Conservation (phyloP, 2,888 invertebrate genomes). For the Lepidochrysops patricia region DNA sequence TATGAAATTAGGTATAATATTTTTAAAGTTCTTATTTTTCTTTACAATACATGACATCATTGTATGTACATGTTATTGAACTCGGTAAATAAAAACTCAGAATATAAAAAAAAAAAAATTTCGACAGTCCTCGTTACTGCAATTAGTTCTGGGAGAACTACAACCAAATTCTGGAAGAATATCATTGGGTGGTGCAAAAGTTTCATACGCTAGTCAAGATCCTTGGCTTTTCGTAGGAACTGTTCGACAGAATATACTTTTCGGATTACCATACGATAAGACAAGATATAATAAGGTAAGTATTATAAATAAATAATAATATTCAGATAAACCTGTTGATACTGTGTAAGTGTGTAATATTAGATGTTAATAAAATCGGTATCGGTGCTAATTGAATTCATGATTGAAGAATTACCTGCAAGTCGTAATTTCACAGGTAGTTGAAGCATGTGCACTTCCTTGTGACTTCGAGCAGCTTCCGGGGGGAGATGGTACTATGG, state of each 20-base stretch:
- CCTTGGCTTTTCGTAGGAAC: slow-evolving; percentile 84
- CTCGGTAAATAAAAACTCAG: too few relatives aligned
- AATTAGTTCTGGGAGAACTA: slow-evolving; percentile 83
- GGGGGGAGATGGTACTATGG: slow-evolving; percentile 80
- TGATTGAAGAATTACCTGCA: too few relatives aligned
- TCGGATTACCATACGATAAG: slow-evolving; percentile 77
- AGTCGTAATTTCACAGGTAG: too few relatives aligned
- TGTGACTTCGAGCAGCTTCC: slow-evolving; percentile 81
- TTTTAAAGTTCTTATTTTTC: background rate
- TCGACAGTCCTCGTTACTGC: slow-evolving; percentile 69
- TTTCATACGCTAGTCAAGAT: slow-evolving; percentile 85
- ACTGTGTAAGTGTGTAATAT: too few relatives aligned
- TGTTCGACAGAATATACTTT: slow-evolving; percentile 85
- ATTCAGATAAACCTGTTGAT: too few relatives aligned
- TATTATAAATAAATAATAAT: too few relatives aligned
- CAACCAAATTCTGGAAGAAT: slow-evolving; percentile 75
- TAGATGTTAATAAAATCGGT: too few relatives aligned
- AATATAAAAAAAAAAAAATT: too few relatives aligned
- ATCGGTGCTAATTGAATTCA: too few relatives aligned
- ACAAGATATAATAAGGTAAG: slow-evolving; percentile 60
- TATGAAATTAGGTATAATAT: background rate
- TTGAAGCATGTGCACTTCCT: slow-evolving; percentile 9
- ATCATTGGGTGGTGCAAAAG: slow-evolving; percentile 69
- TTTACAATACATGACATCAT: too few relatives aligned
- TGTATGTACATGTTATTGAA: too few relatives aligned